Evolutionary conservation across 2,888 invertebrate genomes (phyloP).

Genomic region (Lydus trimaculatus): DNA sequence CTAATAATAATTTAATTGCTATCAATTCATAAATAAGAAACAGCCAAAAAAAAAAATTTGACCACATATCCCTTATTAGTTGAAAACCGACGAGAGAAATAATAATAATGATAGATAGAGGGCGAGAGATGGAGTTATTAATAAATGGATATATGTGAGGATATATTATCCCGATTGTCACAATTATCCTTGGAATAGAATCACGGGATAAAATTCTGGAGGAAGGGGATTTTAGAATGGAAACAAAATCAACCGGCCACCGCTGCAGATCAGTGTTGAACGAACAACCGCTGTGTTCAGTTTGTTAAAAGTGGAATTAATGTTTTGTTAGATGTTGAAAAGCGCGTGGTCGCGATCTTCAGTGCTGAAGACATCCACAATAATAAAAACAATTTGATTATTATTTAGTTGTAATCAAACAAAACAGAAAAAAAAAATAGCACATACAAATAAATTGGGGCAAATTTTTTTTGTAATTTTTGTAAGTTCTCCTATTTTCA

Average conservation of each 20-base stretch:
- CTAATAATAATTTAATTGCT: slow-evolving; percentile 8
- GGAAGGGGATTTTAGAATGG: slow-evolving; percentile 23
- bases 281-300: slow-evolving; percentile 25
- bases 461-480: neutral
- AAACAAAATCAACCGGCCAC: slow-evolving; percentile 32
- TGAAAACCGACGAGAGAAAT: neutral
- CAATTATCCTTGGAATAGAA: neutral
- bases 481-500: neutral
- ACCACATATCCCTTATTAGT: neutral
- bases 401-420: neutral
- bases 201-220: slow-evolving; percentile 8
- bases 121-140: neutral
- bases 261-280: slow-evolving; percentile 30
- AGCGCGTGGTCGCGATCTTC: slow-evolving; percentile 11
- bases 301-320: neutral
- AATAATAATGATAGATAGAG: neutral
- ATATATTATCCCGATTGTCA: neutral
- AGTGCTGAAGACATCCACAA: neutral
- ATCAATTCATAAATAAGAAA: neutral
- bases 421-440: neutral
- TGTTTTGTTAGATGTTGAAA: slow-evolving; percentile 2
- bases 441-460: neutral
- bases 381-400: neutral
- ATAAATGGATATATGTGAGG: neutral
- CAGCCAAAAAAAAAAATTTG: neutral